A percentile compares a stretch with the other conserved stretches of the same genome.
These are phyloP conservation scores for Rousettus leschenaultii DNA, from an alignment of 2,113 vertebrate species.

Conservation along the genomic window DNA sequence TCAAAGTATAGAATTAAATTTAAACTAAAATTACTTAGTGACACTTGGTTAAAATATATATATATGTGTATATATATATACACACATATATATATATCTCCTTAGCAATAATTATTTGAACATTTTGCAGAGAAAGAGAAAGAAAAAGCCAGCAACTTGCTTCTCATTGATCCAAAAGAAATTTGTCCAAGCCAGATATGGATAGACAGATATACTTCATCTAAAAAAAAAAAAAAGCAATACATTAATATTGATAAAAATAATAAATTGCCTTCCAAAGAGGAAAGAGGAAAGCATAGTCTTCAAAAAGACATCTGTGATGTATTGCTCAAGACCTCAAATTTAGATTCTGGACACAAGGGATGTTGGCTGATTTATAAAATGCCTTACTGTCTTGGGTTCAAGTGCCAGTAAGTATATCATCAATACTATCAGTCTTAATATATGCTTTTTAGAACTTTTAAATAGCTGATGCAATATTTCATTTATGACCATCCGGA, in stretches of 20 bases:
- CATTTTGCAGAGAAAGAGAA: slow-evolving; percentile 36
- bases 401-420: slow-evolving; percentile 69
- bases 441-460: slow-evolving; percentile 66
- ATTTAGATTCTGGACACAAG: slow-evolving; percentile 72
- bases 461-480: slow-evolving; percentile 58
- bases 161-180: slow-evolving; percentile 48
- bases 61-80: too few relatives aligned
- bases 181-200: slow-evolving; percentile 55
- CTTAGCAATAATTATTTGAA: slow-evolving; percentile 18
- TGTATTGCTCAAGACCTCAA: slow-evolving; percentile 73
- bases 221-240: slow-evolving; percentile 29
- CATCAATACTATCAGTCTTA: slow-evolving; percentile 69
- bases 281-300: slow-evolving; percentile 71
- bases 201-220: slow-evolving; percentile 56
- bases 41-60: neutral
- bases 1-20: slow-evolving; percentile 39
- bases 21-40: slow-evolving; percentile 44
- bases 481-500: slow-evolving; percentile 36
- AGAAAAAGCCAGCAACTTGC: slow-evolving; percentile 14
- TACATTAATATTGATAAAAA: slow-evolving; percentile 69
- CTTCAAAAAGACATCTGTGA: slow-evolving; percentile 73
- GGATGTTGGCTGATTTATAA: slow-evolving; percentile 77
- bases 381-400: slow-evolving; percentile 58
- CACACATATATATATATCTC: too few relatives aligned
- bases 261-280: slow-evolving; percentile 76